Conservation (phyloP, 2,113 vertebrate genomes). For the Vanacampus margaritifer region DNA sequence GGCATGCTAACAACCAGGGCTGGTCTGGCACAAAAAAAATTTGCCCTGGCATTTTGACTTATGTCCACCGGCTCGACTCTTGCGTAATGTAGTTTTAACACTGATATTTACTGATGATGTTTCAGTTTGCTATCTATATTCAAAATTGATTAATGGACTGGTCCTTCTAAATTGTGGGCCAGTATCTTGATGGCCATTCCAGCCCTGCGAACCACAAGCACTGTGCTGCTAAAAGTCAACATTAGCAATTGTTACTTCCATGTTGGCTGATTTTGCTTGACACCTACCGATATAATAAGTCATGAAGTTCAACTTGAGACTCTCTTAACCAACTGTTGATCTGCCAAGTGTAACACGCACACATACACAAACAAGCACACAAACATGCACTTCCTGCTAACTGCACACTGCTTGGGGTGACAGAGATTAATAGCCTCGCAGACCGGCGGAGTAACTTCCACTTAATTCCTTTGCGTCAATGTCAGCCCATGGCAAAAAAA, state of each 20-base stretch:
- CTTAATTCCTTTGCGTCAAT: conserved; percentile 87
- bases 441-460: conserved; percentile 95
- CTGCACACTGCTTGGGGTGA: conserved; percentile 84
- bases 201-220: too few relatives aligned
- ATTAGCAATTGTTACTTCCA: neutral
- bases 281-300: neutral
- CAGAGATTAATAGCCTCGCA: conserved; percentile 98
- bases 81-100: too few relatives aligned
- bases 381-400: conserved; percentile 12
- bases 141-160: too few relatives aligned
- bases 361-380: conserved; percentile 72
- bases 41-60: too few relatives aligned
- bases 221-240: too few relatives aligned
- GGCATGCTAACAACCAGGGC: too few relatives aligned
- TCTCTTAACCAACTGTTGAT: conserved; percentile 56
- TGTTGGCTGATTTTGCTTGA: neutral
- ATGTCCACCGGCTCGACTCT: too few relatives aligned
- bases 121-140: too few relatives aligned
- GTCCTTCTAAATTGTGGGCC: too few relatives aligned
- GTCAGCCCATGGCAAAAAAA: conserved; percentile 79
- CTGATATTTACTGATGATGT: too few relatives aligned
- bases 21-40: too few relatives aligned
- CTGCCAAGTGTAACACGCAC: conserved; percentile 57
- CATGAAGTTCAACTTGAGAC: conserved; percentile 41
- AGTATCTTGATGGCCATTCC: too few relatives aligned